Evolutionary conservation across 2,113 vertebrate genomes (phyloP).

Genomic region (Microcebus tavaratra): DNA sequence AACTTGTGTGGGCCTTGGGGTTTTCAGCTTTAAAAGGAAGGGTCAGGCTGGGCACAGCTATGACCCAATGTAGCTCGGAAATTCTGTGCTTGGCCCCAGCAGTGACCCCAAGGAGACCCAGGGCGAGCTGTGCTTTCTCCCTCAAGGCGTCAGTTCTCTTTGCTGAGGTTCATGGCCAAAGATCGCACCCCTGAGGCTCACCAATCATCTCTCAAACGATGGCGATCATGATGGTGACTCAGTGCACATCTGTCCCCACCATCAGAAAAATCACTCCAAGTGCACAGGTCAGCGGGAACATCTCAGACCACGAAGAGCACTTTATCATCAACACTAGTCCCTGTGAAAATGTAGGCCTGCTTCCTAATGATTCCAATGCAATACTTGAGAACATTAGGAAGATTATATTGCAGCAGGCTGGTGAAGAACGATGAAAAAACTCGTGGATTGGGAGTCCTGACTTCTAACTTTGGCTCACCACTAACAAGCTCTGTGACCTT

Average conservation of each 20-base stretch:
- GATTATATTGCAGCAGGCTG: neutral
- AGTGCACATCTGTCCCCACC: constrained; percentile 3
- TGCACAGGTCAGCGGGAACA: constrained; percentile 1
- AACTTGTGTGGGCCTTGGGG: neutral
- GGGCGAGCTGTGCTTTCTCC: neutral
- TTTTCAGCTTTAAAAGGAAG: neutral
- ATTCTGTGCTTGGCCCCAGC: neutral
- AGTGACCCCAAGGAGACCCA: neutral
- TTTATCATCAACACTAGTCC: neutral
- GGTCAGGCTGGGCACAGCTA: neutral
- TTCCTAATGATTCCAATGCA: neutral
- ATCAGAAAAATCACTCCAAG: constrained; percentile 55
- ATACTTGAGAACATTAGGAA: neutral
- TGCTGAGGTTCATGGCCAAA: constrained; percentile 49
- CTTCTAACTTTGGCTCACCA: neutral
- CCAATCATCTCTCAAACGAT: constrained; percentile 32
- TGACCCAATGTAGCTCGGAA: neutral
- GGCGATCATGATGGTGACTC: neutral
- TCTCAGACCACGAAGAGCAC: neutral
- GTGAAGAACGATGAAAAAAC: neutral
- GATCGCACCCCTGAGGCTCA: constrained; percentile 44
- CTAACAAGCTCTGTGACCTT: neutral
- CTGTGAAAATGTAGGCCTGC: neutral
- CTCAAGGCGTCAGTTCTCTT: constrained; percentile 14
- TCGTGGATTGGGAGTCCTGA: neutral